Percentiles rank a stretch among this genome's conserved stretches.
These are phyloP conservation scores for Synanceia verrucosa DNA, from an alignment of 2,797 vertebrate species.

Conservation along the genomic window DNA sequence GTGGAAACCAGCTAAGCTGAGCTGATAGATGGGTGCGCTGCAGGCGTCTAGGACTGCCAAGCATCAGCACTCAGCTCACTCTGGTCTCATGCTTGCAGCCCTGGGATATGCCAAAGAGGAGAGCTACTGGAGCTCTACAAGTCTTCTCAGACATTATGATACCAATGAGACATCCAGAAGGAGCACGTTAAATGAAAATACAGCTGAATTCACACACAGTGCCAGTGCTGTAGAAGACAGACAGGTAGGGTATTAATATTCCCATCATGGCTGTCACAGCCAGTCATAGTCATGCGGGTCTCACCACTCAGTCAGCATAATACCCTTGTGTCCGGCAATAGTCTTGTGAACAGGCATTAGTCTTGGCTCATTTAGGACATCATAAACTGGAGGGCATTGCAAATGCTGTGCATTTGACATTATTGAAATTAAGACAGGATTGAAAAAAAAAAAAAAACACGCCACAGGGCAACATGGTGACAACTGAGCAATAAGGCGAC, in stretches of 20 bases:
- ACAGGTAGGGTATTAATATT: conserved; percentile 51
- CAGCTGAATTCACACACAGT: conserved; percentile 10
- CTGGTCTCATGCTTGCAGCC: conserved; percentile 46
- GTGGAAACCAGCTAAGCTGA: conserved; percentile 61
- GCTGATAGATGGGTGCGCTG: conserved; percentile 71
- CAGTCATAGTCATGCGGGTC: conserved; percentile 45
- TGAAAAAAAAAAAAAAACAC: conserved; percentile 4
- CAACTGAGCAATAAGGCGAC: not conserved
- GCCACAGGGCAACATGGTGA: conserved; percentile 8
- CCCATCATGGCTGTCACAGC: conserved; percentile 42
- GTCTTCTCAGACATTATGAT: conserved; percentile 71
- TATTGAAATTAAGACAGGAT: conserved; percentile 33
- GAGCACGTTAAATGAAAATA: conserved; percentile 48
- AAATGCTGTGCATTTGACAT: conserved; percentile 30
- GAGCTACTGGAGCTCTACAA: conserved; percentile 62
- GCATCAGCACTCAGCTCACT: conserved; percentile 55
- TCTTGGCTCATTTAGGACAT: conserved; percentile 61
- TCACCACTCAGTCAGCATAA: conserved; percentile 34
- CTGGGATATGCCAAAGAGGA: conserved; percentile 56
- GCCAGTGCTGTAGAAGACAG: conserved; percentile 18
- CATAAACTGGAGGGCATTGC: conserved; percentile 44
- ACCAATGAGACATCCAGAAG: conserved; percentile 34
- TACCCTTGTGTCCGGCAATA: conserved; percentile 48
- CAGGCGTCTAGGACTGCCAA: conserved; percentile 55
- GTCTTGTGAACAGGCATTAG: conserved; percentile 50